Conservation (phyloP, 2,797 vertebrate species). For the Orestias chungarensis region DNA sequence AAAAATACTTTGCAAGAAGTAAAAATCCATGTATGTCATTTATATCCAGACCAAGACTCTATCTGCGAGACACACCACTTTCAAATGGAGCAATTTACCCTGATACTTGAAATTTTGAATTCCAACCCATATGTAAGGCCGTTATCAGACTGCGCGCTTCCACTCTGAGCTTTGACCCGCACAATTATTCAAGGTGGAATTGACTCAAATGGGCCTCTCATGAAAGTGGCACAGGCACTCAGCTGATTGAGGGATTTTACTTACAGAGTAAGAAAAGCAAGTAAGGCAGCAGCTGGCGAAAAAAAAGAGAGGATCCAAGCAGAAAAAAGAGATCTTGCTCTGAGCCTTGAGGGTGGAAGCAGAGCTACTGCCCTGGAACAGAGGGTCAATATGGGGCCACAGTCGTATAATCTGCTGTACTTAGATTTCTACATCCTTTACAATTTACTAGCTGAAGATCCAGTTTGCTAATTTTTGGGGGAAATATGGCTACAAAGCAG, state of each 20-base stretch:
- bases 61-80: slow-evolving; percentile 39
- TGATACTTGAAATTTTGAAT: slow-evolving; percentile 39
- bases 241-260: slow-evolving; percentile 45
- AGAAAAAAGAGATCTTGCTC: slow-evolving; percentile 65
- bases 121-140: slow-evolving; percentile 46
- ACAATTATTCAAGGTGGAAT: slow-evolving; percentile 65
- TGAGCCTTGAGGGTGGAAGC: slow-evolving; percentile 34
- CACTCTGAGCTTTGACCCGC: slow-evolving; percentile 54
- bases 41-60: slow-evolving; percentile 32
- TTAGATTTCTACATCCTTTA: background rate
- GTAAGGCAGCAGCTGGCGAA: slow-evolving; percentile 60
- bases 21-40: slow-evolving; percentile 58
- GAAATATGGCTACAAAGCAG: background rate
- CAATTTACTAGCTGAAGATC: background rate
- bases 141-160: slow-evolving; percentile 39
- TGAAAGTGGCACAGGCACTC: slow-evolving; percentile 56
- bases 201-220: slow-evolving; percentile 52
- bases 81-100: slow-evolving; percentile 55
- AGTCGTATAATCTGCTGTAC: slow-evolving; percentile 1
- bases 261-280: slow-evolving; percentile 55
- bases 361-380: slow-evolving; percentile 45
- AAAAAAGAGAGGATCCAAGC: slow-evolving; percentile 53
- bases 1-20: slow-evolving; percentile 40
- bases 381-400: slow-evolving; percentile 32
- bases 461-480: background rate